A percentile compares a stretch with the other conserved stretches of the same genome.
Evolutionary conservation across 2,888 invertebrate genomes (phyloP).

Genomic region (Myopa tessellatipennis): DNA sequence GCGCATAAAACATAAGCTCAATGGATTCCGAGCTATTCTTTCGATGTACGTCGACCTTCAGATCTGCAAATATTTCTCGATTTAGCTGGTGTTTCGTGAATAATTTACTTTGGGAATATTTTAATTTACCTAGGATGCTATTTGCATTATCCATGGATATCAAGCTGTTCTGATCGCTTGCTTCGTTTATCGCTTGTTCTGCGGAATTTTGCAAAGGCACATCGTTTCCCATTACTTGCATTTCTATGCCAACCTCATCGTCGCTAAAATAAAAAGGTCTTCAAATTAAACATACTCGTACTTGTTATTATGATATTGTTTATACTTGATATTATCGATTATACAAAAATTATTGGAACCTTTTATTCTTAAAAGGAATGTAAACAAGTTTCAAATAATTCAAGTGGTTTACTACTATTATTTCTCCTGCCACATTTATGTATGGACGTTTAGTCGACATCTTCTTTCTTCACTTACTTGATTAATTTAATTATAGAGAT

Average conservation of each 20-base stretch:
- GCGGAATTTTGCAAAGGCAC: constrained; percentile 73
- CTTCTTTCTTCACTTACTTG: too few relatives aligned
- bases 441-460: too few relatives aligned
- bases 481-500: too few relatives aligned
- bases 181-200: constrained; percentile 71
- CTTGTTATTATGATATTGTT: too few relatives aligned
- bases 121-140: constrained; percentile 75
- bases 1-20: constrained; percentile 75
- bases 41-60: constrained; percentile 93
- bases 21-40: constrained; percentile 92
- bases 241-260: constrained; percentile 85
- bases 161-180: constrained; percentile 67
- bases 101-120: not conserved
- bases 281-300: too few relatives aligned
- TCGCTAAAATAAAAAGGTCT: constrained; percentile 69
- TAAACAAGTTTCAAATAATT: too few relatives aligned
- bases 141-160: constrained; percentile 71
- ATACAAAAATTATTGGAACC: too few relatives aligned
- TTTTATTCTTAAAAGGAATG: too few relatives aligned
- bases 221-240: constrained; percentile 75
- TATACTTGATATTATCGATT: too few relatives aligned
- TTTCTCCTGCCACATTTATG: too few relatives aligned
- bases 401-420: too few relatives aligned
- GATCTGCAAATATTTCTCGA: constrained; percentile 70
- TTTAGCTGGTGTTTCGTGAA: not conserved